These are phyloP conservation scores for Dreissena rostriformis DNA, from an alignment of 1,140 invertebrate genomes.

Conservation along the genomic window DNA sequence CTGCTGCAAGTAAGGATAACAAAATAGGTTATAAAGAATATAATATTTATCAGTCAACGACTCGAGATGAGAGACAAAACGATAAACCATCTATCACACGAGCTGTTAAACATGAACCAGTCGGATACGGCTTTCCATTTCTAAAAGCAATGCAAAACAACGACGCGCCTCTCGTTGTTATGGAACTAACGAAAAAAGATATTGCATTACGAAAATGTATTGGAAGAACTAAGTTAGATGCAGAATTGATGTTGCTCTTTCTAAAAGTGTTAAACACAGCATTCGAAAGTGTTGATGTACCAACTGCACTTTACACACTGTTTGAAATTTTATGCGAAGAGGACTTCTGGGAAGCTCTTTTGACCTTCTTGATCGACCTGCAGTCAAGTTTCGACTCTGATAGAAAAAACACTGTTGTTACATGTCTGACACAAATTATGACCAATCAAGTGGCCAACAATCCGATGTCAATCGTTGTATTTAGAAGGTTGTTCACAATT, in stretches of 20 bases:
- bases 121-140: too few species aligned
- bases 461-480: background rate
- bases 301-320: background rate
- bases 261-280: conserved; percentile 4
- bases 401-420: background rate
- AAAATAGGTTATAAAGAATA: too few species aligned
- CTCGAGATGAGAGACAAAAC: too few species aligned
- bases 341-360: conserved; percentile 13
- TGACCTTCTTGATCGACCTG: conserved; percentile 10
- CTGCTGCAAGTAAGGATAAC: too few species aligned
- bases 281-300: background rate
- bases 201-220: conserved; percentile 14
- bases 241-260: conserved; percentile 12
- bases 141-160: conserved; percentile 9
- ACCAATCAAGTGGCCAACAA: background rate
- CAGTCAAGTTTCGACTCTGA: background rate
- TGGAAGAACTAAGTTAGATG: background rate
- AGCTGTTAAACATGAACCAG: too few species aligned
- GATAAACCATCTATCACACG: too few species aligned
- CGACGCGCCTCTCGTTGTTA: conserved; percentile 16
- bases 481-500: background rate
- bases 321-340: conserved; percentile 19
- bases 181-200: conserved; percentile 27
- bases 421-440: background rate
- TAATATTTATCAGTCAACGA: too few species aligned